phyloP scores from a whole-genome alignment of 2,113 vertebrate species.

The Clarias macrocephalus region DNA sequence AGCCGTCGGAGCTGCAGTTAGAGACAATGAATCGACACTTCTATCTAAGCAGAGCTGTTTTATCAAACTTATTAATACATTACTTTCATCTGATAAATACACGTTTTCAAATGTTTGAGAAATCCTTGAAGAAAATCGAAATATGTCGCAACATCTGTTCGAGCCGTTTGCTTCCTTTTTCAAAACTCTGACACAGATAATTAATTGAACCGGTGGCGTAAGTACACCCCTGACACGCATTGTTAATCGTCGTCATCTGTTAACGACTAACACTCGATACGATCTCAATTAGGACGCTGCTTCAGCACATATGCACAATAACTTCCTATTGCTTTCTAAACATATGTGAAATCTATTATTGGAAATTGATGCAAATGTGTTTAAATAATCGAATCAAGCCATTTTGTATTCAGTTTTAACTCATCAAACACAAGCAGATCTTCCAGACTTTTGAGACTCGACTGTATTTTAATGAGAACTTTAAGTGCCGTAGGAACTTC shows the following conservation, averaged over 20 bases:
- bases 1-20: not conserved
- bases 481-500: not conserved
- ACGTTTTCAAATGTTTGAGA: not conserved
- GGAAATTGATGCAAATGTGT: not conserved
- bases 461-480: not conserved
- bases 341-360: constrained; percentile 4
- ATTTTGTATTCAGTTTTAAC: not conserved
- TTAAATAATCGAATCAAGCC: not conserved
- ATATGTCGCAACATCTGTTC: constrained; percentile 15
- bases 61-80: not conserved
- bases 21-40: not conserved
- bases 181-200: constrained; percentile 9
- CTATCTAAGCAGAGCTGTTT: not conserved
- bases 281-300: constrained; percentile 15
- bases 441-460: not conserved
- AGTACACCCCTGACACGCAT: not conserved
- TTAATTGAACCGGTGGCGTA: not conserved
- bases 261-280: constrained; percentile 9
- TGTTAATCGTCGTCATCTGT: constrained; percentile 29
- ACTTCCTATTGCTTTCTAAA: constrained; percentile 12
- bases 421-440: not conserved
- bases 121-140: not conserved
- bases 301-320: not conserved
- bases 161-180: not conserved
- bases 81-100: not conserved